Base-by-base conservation (phyloP, 2,113 vertebrate species). In the Sceloporus undulatus region DNA sequence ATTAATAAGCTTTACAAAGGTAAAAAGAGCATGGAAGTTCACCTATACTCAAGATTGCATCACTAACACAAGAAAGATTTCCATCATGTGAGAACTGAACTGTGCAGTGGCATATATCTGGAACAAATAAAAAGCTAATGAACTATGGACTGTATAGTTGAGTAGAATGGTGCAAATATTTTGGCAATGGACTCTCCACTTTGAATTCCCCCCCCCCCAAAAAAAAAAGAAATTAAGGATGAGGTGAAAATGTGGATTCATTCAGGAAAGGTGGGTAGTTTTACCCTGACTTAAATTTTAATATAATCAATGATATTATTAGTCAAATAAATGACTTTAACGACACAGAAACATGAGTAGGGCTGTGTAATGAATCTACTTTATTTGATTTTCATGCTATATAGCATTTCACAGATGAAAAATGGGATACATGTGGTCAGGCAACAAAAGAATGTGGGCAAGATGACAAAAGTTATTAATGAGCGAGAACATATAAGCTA, bases 81-180 rank as follows among this genome's bases (percentile, higher is more conserved):
- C 23, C 21, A 79, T n/a, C 84, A 85, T 40, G 18, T 82, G 80
- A 77, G 10, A 87, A 9, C 74, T 90, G 87, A 93, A 85, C 59
- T 87, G 86, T 18, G 40, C 4, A 52, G 14, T 27, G 59, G 7
- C 13, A 91, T 66, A 65, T 8, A 66, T 62, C 38, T 38, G 27
- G 70, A 88, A 40, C 54, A 88, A 77, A 83, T 29, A 77, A 10
- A 68, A 70, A 65, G n/a, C 21, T 68, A 56, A 52, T 77, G 70
- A 76, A 75, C 4, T 75, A 52, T 65, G 80, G 66, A 75, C 65
- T 18, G n/a, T 77, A 77, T 10, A 54, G 29, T 13, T 52, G n/a
- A 52, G 27, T 19, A 21, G 19, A 83, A 42, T 23, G 9, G 40
- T 54, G 19, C 2, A 34, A 65, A 82, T 2, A 3, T 76, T 68